Percentiles rank a stretch among this genome's conserved stretches.
phyloP scores from a whole-genome alignment of 2,113 vertebrate species.

The Sinocyclocheilus anshuiensis region DNA sequence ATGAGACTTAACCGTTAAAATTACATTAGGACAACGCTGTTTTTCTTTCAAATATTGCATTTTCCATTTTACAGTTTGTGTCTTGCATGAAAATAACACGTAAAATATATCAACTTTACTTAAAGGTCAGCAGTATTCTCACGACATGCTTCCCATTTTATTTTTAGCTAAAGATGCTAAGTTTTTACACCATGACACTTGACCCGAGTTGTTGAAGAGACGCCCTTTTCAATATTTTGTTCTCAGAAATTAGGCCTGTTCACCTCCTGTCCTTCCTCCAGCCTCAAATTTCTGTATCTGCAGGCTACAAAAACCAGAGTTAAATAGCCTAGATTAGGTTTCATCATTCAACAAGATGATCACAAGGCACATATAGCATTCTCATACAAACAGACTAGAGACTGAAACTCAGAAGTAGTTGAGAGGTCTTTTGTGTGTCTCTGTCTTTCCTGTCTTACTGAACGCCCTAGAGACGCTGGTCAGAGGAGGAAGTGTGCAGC shows the following conservation, averaged over 20 bases:
- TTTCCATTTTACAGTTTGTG: neutral
- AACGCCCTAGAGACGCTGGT: slow-evolving; percentile 18
- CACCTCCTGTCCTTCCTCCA: neutral
- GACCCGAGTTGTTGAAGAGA: neutral
- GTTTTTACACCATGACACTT: neutral
- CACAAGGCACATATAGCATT: neutral
- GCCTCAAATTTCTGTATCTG: neutral
- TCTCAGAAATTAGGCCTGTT: neutral
- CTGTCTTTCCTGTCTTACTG: slow-evolving; percentile 45
- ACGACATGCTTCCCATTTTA: neutral
- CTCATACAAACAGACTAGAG: neutral
- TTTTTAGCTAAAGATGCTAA: neutral
- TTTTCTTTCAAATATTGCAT: neutral
- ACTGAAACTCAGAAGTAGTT: slow-evolving; percentile 3
- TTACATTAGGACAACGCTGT: too few relatives aligned
- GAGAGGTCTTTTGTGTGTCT: slow-evolving; percentile 22
- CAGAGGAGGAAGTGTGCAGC: slow-evolving; percentile 54
- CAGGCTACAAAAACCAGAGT: neutral
- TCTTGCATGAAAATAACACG: neutral
- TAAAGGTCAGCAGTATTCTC: neutral
- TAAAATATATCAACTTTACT: neutral
- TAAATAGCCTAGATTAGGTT: neutral
- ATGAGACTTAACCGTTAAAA: neutral
- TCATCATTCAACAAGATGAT: neutral
- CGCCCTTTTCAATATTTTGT: neutral